Conservation (phyloP, 1,140 invertebrate species). For the Nasonia longicornis region DNA sequence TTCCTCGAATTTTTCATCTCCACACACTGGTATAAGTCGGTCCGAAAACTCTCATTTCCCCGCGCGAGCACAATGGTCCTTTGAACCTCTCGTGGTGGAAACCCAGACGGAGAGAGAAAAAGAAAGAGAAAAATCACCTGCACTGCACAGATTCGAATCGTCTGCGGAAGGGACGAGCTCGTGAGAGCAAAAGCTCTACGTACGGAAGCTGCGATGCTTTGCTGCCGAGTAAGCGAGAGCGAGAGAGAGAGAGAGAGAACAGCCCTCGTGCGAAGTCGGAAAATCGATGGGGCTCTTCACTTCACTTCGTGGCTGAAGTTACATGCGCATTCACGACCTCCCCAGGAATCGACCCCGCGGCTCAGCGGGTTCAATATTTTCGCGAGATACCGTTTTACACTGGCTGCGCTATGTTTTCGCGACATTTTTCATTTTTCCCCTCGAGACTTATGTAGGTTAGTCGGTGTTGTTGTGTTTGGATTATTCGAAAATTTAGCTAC, state of each 20-base stretch:
- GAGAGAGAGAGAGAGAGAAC: neutral
- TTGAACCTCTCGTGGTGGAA: neutral
- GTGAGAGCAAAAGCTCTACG: neutral
- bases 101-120: neutral
- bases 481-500: too few species aligned
- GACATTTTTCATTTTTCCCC: neutral
- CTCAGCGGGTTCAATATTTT: slow-evolving; percentile 12
- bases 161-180: neutral
- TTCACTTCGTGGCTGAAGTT: slow-evolving; percentile 44
- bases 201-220: neutral
- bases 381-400: neutral
- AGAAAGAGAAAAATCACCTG: slow-evolving; percentile 4
- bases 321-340: slow-evolving; percentile 44
- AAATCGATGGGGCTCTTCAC: slow-evolving; percentile 48
- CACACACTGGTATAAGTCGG: neutral
- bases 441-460: neutral
- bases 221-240: neutral
- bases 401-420: too few species aligned
- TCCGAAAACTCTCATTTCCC: neutral
- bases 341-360: slow-evolving; percentile 13
- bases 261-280: slow-evolving; percentile 44
- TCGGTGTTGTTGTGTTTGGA: too few species aligned
- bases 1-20: too few species aligned
- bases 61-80: neutral
- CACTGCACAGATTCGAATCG: neutral